Base-by-base conservation (phyloP, 2,113 vertebrate genomes). In the Lagopus leucura region DNA sequence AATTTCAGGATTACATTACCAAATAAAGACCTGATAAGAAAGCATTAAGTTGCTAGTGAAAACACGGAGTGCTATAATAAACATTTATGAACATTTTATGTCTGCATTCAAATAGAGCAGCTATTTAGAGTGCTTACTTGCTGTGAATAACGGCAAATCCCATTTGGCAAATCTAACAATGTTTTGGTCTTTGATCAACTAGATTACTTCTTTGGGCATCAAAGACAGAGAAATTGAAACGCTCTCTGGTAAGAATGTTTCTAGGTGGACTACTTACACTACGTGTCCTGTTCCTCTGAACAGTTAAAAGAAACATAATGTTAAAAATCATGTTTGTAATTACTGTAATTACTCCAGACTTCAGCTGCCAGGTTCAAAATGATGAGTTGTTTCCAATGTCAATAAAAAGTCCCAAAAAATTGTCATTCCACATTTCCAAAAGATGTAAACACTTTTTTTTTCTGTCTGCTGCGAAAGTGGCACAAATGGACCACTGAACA, bases 131-230 rank as follows among this genome's bases (percentile, higher is more conserved):
- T 50, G 72, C n/a, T 89, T 73, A 52, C 60, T 82, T 30, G 45
- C n/a, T 61, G 76, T 45, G 36, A 93, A 69, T 28, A 77, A 50
- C 11, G 36, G 32, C 66, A 93, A 69, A 64, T n/a, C 15, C 30
- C 24, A 65, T 82, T 86, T 86, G 71, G 79, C 95, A 95, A 88
- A 28, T 34, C 55, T 78, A 58, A 58, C 20, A 38, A 25, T 86
- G n/a, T 86, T 97, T 92, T 82, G 86, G 52, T 45, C 76, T 79
- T 3, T 32, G 48, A 90, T 95, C 88, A 96, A 65, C 64, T 84
- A 85, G 36, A 65, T 55, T 71, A 55, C 65, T 89, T 42, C 36
- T 58, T 91, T n/a, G 42, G 14, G 45, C 66, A 94, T 22, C 42
- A 7, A 75, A 92, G 55, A 90, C 84, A 84, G 25, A 38, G n/a